Base-by-base conservation (phyloP, 2,113 vertebrate genomes). In the Spea bombifrons region DNA sequence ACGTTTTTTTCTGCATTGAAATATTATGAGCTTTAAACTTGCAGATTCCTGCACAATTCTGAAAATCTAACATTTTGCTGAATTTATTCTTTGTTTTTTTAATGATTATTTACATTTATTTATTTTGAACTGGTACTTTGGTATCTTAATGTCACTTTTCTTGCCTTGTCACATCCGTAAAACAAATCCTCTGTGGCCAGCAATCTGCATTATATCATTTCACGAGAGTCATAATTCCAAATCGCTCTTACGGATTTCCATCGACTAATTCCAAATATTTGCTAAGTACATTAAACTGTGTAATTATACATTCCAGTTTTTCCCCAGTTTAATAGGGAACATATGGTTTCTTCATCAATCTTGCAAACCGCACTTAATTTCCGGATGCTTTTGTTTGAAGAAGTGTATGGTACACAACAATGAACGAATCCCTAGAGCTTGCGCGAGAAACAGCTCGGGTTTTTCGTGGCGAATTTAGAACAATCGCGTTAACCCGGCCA, bases 341-440 rank as follows among this genome's bases (percentile, higher is more conserved):
- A 80, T 80, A 80, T 80, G 78, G 71, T 66, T 80, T 80, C 71
- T 74, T 80, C 78, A 80, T 80, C 78, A 80, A 74, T 80, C 71
- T 80, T 80, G 71, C 71, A 80, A 74, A 74, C 78, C 64, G 30
- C 78, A 80, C 78, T 80, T 74, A 73, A 73, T 80, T 74, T 80
- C 73, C 50, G 44, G 67, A 74, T 74, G 78, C 78, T 80, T 74
- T 68, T 73, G 74, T 80, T 80, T 80, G 78, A 74, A 71, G 64
- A 49, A 68, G 63, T 74, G 71, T 74, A 68, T 52, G 59, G 65
- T 68, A 74, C 64, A 74, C 71, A 80, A 67, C 63, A 73, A 80
- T 52, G 78, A 61, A 80, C 66, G 63, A 46, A 44, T 80, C 78
- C 78, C 78, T 15, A 10, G 78, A 80, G 78, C 16, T 53, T 10